phyloP scores from a whole-genome alignment of 2,888 invertebrate species.

The Phyllotreta striolata region DNA sequence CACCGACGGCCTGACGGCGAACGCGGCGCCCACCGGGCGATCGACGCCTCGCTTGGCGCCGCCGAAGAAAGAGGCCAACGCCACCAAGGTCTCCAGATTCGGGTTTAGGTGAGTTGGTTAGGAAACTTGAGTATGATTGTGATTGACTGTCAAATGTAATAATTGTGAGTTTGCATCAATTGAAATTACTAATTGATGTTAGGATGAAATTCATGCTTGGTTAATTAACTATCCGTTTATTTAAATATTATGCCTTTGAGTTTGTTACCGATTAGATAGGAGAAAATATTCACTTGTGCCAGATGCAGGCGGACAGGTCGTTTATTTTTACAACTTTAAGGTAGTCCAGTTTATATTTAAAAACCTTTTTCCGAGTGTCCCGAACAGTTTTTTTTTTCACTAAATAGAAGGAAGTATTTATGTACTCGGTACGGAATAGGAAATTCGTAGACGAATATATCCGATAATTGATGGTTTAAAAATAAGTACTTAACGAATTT shows the following conservation, averaged over 20 bases:
- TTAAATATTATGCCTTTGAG: too few species aligned
- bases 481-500: slow-evolving; percentile 3
- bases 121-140: too few species aligned
- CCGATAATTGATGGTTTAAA: slow-evolving; percentile 14
- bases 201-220: too few species aligned
- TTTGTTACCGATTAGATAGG: too few species aligned
- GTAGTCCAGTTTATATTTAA: slow-evolving; percentile 6
- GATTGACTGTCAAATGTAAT: too few species aligned
- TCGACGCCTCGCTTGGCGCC: slow-evolving; percentile 72
- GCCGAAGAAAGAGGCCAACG: slow-evolving; percentile 72
- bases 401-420: slow-evolving; percentile 6
- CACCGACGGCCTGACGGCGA: slow-evolving; percentile 55
- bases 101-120: slow-evolving; percentile 72
- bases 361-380: slow-evolving; percentile 6
- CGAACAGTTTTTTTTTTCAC: slow-evolving; percentile 7
- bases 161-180: too few species aligned
- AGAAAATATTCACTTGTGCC: background rate
- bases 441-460: background rate
- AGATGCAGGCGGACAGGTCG: slow-evolving; percentile 7
- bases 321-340: slow-evolving; percentile 19
- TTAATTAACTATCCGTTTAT: too few species aligned
- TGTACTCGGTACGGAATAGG: background rate
- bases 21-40: slow-evolving; percentile 65
- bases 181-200: too few species aligned
- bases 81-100: slow-evolving; percentile 76